These are phyloP conservation scores for Ceryle rudis DNA, from an alignment of 2,797 vertebrate species.

Conservation along the genomic window DNA sequence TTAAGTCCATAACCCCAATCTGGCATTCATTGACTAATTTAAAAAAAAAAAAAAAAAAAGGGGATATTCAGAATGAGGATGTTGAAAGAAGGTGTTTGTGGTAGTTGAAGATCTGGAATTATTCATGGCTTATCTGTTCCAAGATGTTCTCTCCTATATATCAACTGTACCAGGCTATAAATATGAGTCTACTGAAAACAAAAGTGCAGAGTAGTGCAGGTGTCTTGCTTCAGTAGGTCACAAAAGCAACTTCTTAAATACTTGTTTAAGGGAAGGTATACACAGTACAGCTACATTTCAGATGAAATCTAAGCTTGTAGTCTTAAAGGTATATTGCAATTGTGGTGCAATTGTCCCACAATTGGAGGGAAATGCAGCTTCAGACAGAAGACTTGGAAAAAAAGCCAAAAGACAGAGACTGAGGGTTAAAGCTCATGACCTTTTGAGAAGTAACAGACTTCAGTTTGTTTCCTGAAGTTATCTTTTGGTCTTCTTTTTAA, in stretches of 20 bases:
- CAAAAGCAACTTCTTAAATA: not conserved
- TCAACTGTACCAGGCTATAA: not conserved
- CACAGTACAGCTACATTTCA: not conserved
- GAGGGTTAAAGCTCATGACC: not conserved
- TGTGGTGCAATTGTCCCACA: not conserved
- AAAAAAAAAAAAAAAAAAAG: not conserved
- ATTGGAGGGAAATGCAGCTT: not conserved
- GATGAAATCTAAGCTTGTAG: not conserved
- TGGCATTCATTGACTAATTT: not conserved
- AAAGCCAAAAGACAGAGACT: not conserved
- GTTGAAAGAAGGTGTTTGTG: conserved; percentile 32
- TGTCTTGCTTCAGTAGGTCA: conserved; percentile 27
- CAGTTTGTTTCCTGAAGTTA: conserved; percentile 46
- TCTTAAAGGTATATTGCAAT: not conserved
- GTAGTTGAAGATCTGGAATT: conserved; percentile 25
- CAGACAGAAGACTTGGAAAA: not conserved
- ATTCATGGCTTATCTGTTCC: not conserved
- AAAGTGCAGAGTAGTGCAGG: conserved; percentile 11
- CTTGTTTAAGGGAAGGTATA: not conserved
- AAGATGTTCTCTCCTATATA: not conserved
- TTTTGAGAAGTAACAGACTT: conserved; percentile 40
- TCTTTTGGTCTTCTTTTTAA: conserved; percentile 1
- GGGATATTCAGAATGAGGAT: not conserved
- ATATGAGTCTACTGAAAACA: conserved; percentile 16
- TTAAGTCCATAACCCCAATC: conserved; percentile 11